phyloP scores from a whole-genome alignment of 2,888 invertebrate genomes.

The Chrysodeixis includens region DNA sequence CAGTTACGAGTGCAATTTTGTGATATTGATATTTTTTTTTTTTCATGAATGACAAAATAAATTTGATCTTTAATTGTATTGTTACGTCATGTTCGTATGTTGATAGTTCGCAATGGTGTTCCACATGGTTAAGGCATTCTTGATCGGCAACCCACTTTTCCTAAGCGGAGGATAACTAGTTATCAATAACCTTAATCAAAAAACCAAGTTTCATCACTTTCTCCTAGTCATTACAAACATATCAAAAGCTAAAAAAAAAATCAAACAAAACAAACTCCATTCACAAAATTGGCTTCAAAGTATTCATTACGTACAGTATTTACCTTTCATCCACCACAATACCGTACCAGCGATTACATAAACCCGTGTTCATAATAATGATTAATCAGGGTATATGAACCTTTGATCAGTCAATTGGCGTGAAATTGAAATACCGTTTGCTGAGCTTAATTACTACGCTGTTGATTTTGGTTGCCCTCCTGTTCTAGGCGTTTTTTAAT shows the following conservation, averaged over 20 bases:
- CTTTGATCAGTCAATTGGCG: conserved; percentile 56
- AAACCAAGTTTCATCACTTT: too few species aligned
- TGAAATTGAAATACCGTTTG: conserved; percentile 54
- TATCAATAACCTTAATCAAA: too few species aligned
- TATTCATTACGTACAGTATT: conserved; percentile 5
- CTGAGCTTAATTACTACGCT: conserved; percentile 51
- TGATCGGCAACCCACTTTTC: too few species aligned
- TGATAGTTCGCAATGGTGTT: too few species aligned
- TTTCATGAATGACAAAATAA: too few species aligned
- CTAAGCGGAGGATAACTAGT: too few species aligned
- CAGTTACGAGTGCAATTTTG: too few species aligned
- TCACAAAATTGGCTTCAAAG: background rate
- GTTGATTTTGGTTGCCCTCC: conserved; percentile 40
- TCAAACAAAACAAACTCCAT: background rate
- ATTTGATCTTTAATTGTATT: too few species aligned
- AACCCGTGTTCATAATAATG: conserved; percentile 38
- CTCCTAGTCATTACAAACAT: too few species aligned
- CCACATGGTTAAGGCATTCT: too few species aligned
- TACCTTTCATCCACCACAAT: conserved; percentile 11
- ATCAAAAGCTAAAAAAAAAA: background rate
- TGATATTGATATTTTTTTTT: too few species aligned
- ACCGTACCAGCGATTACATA: conserved; percentile 34
- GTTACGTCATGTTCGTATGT: too few species aligned
- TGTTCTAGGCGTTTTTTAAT: conserved; percentile 17
- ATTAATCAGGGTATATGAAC: conserved; percentile 49